A percentile compares a stretch with the other conserved stretches of the same genome.
phyloP scores from a whole-genome alignment of 1,140 invertebrate genomes.

The Dinoponera quadriceps region DNA sequence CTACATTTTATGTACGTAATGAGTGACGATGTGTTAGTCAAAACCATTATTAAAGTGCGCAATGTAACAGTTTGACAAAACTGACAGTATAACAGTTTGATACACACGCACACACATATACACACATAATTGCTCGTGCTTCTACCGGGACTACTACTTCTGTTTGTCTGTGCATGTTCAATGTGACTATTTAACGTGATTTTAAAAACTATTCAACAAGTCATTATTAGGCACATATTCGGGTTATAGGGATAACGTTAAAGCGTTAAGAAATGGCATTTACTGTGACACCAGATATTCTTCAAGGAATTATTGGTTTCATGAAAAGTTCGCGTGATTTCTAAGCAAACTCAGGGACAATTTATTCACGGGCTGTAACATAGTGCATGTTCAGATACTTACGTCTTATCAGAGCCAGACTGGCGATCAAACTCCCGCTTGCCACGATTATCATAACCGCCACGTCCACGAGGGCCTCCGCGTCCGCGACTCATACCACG shows the following conservation, averaged over 20 bases:
- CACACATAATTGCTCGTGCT: too few species aligned
- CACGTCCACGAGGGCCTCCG: slow-evolving; percentile 83
- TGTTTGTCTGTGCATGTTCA: too few species aligned
- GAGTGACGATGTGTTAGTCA: background rate
- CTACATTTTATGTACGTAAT: slow-evolving; percentile 15
- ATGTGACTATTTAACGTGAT: too few species aligned
- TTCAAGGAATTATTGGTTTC: too few species aligned
- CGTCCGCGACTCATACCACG: slow-evolving; percentile 78
- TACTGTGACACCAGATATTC: too few species aligned
- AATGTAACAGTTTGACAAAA: background rate
- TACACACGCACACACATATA: too few species aligned
- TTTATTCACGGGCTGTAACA: too few species aligned
- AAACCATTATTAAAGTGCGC: background rate
- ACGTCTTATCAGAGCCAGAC: slow-evolving; percentile 97
- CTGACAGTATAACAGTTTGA: too few species aligned
- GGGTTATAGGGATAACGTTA: background rate
- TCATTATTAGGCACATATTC: background rate
- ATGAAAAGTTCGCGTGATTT: too few species aligned
- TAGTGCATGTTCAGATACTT: slow-evolving; percentile 78
- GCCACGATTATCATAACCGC: slow-evolving; percentile 89
- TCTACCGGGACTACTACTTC: too few species aligned
- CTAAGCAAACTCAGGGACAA: too few species aligned
- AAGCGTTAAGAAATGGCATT: background rate
- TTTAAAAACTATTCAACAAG: background rate
- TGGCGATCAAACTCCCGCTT: slow-evolving; percentile 98